Conservation (phyloP, 2,797 vertebrate species). For the Enteromius unitaeniatus region DNA sequence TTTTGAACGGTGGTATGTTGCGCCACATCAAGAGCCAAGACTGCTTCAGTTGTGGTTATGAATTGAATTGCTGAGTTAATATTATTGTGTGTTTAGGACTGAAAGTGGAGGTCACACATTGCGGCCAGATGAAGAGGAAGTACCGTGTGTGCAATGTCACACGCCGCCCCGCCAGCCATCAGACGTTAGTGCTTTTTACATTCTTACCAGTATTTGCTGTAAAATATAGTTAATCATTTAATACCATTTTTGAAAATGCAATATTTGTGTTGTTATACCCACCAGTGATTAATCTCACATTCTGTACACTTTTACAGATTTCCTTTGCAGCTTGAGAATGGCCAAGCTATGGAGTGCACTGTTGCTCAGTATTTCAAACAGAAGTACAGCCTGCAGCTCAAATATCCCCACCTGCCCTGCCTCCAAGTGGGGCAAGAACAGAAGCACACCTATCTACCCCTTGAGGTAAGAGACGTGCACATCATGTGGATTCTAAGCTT, state of each 20-base stretch:
- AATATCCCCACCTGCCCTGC: conserved; percentile 96
- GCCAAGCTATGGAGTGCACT: conserved; percentile 99
- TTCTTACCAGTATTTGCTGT: not conserved
- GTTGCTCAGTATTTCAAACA: conserved; percentile 99
- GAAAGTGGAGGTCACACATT: conserved; percentile 98
- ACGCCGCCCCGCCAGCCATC: conserved; percentile 95
- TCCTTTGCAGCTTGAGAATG: conserved; percentile 97
- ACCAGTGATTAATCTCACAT: not conserved
- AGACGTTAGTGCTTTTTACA: conserved; percentile 84
- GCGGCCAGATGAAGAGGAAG: conserved; percentile 99
- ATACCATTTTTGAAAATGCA: not conserved
- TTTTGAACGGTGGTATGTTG: not conserved
- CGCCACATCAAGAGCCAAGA: not conserved
- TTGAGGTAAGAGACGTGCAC: conserved; percentile 83
- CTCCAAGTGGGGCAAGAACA: conserved; percentile 98
- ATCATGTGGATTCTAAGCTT: not conserved
- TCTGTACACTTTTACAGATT: conserved; percentile 78
- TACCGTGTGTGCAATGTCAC: conserved; percentile 98
- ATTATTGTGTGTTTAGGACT: conserved; percentile 78
- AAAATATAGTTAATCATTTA: not conserved
- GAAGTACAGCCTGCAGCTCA: conserved; percentile 97
- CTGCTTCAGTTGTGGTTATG: not conserved
- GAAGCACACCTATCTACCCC: conserved; percentile 97
- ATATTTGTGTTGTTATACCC: not conserved
- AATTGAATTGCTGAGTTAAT: conserved; percentile 3